Evolutionary conservation across 2,797 vertebrate species (phyloP).

Genomic region (Erethizon dorsatum): DNA sequence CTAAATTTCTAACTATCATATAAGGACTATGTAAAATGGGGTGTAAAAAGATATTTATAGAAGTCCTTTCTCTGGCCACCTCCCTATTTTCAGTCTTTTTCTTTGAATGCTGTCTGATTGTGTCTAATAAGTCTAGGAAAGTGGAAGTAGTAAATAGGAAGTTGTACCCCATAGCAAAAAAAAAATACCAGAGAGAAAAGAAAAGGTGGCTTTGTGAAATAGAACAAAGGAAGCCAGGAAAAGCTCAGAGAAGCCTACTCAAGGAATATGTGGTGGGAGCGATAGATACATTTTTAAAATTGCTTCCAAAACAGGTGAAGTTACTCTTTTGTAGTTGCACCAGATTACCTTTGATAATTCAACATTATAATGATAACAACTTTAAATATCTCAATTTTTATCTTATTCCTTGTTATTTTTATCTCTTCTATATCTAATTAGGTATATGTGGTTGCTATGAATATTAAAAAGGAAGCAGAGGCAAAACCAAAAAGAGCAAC

Average conservation of each 20-base stretch:
- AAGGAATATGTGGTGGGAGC: constrained; percentile 6
- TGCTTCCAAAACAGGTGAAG: not conserved
- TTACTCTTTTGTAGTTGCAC: constrained; percentile 34
- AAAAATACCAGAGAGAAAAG: not conserved
- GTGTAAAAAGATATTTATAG: constrained; percentile 58
- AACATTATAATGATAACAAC: not conserved
- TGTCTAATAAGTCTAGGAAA: constrained; percentile 53
- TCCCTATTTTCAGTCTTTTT: not conserved
- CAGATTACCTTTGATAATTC: constrained; percentile 14
- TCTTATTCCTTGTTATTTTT: constrained; percentile 48
- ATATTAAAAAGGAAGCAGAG: constrained; percentile 98
- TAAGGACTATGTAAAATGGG: not conserved
- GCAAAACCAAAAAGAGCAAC: constrained; percentile 91
- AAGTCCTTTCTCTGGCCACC: constrained; percentile 40
- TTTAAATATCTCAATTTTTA: constrained; percentile 55
- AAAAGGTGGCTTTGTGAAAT: constrained; percentile 40
- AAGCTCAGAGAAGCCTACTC: constrained; percentile 45
- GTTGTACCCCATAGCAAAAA: constrained; percentile 8
- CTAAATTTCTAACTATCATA: constrained; percentile 61
- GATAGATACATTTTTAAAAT: not conserved
- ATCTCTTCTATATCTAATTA: constrained; percentile 82
- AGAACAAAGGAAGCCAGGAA: not conserved
- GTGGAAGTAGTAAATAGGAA: constrained; percentile 65
- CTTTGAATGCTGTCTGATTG: constrained; percentile 50
- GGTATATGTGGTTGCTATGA: constrained; percentile 99